These are phyloP conservation scores for Metacarcinus magister DNA, from an alignment of 2,888 invertebrate genomes.

Conservation along the genomic window DNA sequence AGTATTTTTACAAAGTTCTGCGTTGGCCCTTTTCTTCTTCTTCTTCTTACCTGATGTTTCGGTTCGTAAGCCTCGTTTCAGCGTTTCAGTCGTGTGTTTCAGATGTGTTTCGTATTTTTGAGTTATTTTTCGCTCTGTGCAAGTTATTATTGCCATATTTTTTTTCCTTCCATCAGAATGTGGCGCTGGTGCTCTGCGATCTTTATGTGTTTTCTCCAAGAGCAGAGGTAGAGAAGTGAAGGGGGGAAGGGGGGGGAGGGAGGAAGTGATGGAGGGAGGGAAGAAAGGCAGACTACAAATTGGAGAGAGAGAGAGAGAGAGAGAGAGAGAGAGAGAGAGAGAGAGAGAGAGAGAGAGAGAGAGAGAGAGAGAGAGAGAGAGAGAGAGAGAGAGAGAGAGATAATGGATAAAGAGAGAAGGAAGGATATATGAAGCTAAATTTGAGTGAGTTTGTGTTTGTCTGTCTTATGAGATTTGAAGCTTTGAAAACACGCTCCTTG, in stretches of 20 bases:
- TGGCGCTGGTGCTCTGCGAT: constrained; percentile 8
- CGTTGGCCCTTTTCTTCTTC: background rate
- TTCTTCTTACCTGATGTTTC: background rate
- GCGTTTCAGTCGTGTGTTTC: background rate
- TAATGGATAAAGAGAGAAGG: background rate
- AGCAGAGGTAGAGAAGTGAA: background rate
- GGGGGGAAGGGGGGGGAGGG: background rate
- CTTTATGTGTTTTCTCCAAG: constrained; percentile 41
- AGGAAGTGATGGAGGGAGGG: background rate
- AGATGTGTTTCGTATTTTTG: background rate
- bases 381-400: background rate
- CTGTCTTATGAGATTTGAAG: no score
- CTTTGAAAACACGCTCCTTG: no score
- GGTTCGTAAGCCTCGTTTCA: background rate
- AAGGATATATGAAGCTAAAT: background rate
- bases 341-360: background rate
- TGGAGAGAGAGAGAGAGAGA: background rate
- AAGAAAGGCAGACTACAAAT: constrained; percentile 1
- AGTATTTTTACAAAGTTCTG: background rate
- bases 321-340: background rate
- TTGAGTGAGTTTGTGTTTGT: no score
- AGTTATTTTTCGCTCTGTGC: background rate
- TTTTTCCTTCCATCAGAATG: constrained; percentile 28
- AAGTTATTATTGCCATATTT: constrained; percentile 37
- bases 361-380: background rate